Percentiles rank a stretch among this genome's conserved stretches.
phyloP scores from a whole-genome alignment of 2,888 invertebrate genomes.

The Thecocarcelia acutangulata region DNA sequence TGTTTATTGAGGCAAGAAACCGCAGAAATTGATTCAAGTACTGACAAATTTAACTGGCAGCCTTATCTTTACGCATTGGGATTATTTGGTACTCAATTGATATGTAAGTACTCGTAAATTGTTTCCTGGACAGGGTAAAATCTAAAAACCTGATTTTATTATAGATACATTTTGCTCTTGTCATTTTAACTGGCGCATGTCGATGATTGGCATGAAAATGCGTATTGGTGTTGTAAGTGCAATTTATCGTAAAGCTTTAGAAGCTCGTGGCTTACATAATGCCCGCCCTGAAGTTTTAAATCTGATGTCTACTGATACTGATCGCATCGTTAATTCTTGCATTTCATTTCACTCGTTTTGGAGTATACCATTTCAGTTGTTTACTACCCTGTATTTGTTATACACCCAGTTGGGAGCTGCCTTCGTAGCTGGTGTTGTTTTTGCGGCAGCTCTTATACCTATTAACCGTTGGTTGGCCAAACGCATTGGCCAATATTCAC shows the following conservation, averaged over 20 bases:
- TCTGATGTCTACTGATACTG: constrained; percentile 98
- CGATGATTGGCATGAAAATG: constrained; percentile 92
- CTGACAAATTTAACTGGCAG: constrained; percentile 85
- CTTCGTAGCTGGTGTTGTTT: constrained; percentile 93
- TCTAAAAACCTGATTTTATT: background rate
- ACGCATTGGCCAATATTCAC: constrained; percentile 92
- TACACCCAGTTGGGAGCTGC: constrained; percentile 94
- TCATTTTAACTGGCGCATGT: constrained; percentile 95
- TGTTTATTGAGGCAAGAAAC: constrained; percentile 84
- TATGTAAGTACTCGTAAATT: constrained; percentile 83
- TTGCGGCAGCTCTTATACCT: constrained; percentile 94
- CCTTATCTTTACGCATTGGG: constrained; percentile 86
- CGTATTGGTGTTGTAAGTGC: constrained; percentile 91
- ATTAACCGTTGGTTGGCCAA: constrained; percentile 94
- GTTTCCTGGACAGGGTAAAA: background rate
- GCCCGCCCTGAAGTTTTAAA: constrained; percentile 94
- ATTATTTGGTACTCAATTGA: constrained; percentile 85
- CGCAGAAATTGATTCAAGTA: constrained; percentile 82
- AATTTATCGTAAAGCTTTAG: constrained; percentile 85
- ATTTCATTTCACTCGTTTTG: constrained; percentile 97
- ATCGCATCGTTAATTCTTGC: constrained; percentile 96
- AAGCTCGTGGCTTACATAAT: constrained; percentile 81
- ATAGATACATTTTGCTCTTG: constrained; percentile 89
- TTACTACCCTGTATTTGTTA: constrained; percentile 90
- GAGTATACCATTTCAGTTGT: constrained; percentile 89